Evolutionary conservation across 2,888 invertebrate genomes (phyloP), one percentile per base, ranked within the genome.

Genomic region (Smittia aterrima): DNA sequence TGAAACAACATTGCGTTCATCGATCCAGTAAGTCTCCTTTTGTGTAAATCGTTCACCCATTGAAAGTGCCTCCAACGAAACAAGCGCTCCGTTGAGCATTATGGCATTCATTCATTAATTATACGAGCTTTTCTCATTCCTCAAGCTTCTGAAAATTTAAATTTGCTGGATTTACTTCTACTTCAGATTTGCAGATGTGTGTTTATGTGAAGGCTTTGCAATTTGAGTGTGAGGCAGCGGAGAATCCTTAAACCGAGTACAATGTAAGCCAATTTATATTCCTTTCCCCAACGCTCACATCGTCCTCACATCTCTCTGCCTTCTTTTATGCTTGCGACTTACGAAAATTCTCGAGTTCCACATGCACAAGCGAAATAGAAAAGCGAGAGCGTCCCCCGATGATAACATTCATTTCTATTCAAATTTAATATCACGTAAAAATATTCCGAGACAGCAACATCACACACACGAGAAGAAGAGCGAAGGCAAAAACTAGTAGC

Each of bases 361-460:
- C 47, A n/a, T 47, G 16, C 38, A 38, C 38, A 38, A 7, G 38
- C 9, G 9, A 38, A 38, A 38, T 38, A 4, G 9, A 11, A 47
- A 47, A 13, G 16, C 13, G 16, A 47, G 9, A 38, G 38, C 38
- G n/a, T 47, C 47, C 47, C 47, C 4, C 3, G 11, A 18, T 9
- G 20, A 58, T 18, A 18, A 58, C 7, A 58, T 7, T 58, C 20
- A 16, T 22, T 58, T 13, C 58, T 9, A 58, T 58, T 18, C 20
- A 58, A 24, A 58, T 58, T 58, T 58, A 13, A 58, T 58, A 58
- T 18, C 58, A 58, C 58, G 58, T 58, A 58, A 22, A 20, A 58
- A 58, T 58, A 18, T 4, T 38, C n/a, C 11, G 38, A 38, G 38
- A 38, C 38, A 38, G 38, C 38, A 7, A 7, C 38, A 11, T 11